Evolutionary conservation across 2,113 vertebrate genomes (phyloP).

Genomic region (Notothenia coriiceps): DNA sequence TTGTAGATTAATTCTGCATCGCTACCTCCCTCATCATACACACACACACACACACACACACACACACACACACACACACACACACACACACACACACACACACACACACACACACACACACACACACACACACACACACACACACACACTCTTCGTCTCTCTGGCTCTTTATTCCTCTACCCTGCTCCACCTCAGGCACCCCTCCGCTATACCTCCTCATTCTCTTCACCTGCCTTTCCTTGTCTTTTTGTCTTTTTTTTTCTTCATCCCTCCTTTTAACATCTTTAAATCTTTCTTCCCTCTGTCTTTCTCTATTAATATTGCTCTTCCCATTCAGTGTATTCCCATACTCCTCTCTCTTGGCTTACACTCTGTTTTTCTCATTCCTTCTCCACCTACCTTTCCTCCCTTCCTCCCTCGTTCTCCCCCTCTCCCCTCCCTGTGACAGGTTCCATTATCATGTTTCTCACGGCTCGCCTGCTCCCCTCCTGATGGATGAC

Average conservation of each 20-base stretch:
- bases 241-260: slow-evolving; percentile 10
- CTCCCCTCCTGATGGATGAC: slow-evolving; percentile 80
- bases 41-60: slow-evolving; percentile 21
- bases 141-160: too few species aligned
- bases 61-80: slow-evolving; percentile 17
- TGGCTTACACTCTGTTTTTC: slow-evolving; percentile 28
- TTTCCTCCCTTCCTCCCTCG: not conserved
- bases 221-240: not conserved
- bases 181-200: slow-evolving; percentile 24
- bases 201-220: slow-evolving; percentile 2
- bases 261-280: not conserved
- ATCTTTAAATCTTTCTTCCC: not conserved
- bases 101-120: slow-evolving; percentile 21
- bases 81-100: slow-evolving; percentile 28
- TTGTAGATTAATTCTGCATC: slow-evolving; percentile 80
- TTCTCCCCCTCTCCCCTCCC: slow-evolving; percentile 25
- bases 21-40: slow-evolving; percentile 40
- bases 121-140: slow-evolving; percentile 22
- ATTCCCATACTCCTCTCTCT: not conserved
- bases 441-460: slow-evolving; percentile 82
- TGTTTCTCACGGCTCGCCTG: slow-evolving; percentile 74
- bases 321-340: not conserved
- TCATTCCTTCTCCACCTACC: slow-evolving; percentile 19
- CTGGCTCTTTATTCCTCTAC: too few species aligned
- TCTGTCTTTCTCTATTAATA: not conserved